Conservation (phyloP, 2,888 invertebrate genomes). For the Thereva unica region DNA sequence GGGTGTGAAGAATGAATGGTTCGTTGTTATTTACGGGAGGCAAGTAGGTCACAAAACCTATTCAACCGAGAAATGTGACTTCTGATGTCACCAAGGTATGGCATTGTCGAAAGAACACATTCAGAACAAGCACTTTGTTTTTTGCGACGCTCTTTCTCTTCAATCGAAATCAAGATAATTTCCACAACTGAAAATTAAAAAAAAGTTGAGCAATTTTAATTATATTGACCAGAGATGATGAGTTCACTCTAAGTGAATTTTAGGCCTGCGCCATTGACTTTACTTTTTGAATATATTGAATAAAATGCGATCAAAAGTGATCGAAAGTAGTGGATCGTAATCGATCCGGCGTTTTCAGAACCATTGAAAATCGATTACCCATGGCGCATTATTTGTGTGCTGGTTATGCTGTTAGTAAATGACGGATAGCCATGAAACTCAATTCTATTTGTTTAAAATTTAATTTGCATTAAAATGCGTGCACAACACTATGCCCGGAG, state of each 20-base stretch:
- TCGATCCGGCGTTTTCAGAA: neutral
- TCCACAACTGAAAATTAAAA: too few species aligned
- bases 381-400: slow-evolving; percentile 4
- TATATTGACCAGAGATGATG: too few species aligned
- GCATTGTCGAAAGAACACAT: too few species aligned
- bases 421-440: too few species aligned
- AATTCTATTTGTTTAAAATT: neutral
- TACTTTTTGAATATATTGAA: too few species aligned
- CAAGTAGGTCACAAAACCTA: slow-evolving; percentile 21
- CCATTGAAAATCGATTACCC: slow-evolving; percentile 24
- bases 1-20: slow-evolving; percentile 2
- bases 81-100: slow-evolving; percentile 4
- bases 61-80: slow-evolving; percentile 22
- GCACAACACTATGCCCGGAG: neutral
- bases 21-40: neutral
- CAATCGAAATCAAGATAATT: too few species aligned
- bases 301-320: slow-evolving; percentile 3
- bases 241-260: too few species aligned
- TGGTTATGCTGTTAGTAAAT: too few species aligned
- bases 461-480: slow-evolving; percentile 16
- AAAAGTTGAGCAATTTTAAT: too few species aligned
- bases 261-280: too few species aligned
- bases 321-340: slow-evolving; percentile 7
- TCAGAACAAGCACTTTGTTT: too few species aligned
- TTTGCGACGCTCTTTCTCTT: too few species aligned